A percentile compares a stretch with the other conserved stretches of the same genome.
phyloP scores from a whole-genome alignment of 2,797 vertebrate species.

The Sebastes trivittatus region DNA sequence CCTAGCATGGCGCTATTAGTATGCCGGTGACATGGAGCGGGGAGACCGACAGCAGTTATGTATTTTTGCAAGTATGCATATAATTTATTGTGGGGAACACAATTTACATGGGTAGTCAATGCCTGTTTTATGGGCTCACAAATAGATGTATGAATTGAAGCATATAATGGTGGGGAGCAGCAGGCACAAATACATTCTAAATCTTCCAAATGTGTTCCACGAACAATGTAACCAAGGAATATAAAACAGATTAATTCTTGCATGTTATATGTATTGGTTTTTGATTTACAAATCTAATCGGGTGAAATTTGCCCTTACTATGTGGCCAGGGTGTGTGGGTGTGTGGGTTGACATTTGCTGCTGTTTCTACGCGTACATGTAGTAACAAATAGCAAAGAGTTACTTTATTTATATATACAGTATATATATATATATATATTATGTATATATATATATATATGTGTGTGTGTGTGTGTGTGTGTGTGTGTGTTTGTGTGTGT shows the following conservation, averaged over 20 bases:
- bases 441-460: neutral
- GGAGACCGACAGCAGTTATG: slow-evolving; percentile 93
- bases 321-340: slow-evolving; percentile 57
- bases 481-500: too few species aligned
- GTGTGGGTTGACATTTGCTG: neutral
- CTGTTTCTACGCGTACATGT: neutral
- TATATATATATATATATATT: neutral
- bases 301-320: slow-evolving; percentile 86
- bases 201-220: slow-evolving; percentile 96
- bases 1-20: slow-evolving; percentile 88
- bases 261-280: slow-evolving; percentile 96
- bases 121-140: slow-evolving; percentile 99
- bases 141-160: slow-evolving; percentile 99
- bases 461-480: too few species aligned
- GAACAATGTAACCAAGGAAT: slow-evolving; percentile 98
- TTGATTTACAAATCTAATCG: slow-evolving; percentile 98
- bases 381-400: neutral
- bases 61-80: slow-evolving; percentile 99
- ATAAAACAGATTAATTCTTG: slow-evolving; percentile 98
- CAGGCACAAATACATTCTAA: slow-evolving; percentile 98
- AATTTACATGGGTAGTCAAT: slow-evolving; percentile 99
- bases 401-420: neutral
- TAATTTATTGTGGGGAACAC: slow-evolving; percentile 99
- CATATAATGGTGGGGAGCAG: slow-evolving; percentile 98
- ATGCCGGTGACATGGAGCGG: slow-evolving; percentile 90